Percentiles rank a stretch among this genome's conserved stretches.
Conservation (phyloP, 30 jellyfish, hydroid and myxozoan species). For the Cassiopea xamachana region DNA sequence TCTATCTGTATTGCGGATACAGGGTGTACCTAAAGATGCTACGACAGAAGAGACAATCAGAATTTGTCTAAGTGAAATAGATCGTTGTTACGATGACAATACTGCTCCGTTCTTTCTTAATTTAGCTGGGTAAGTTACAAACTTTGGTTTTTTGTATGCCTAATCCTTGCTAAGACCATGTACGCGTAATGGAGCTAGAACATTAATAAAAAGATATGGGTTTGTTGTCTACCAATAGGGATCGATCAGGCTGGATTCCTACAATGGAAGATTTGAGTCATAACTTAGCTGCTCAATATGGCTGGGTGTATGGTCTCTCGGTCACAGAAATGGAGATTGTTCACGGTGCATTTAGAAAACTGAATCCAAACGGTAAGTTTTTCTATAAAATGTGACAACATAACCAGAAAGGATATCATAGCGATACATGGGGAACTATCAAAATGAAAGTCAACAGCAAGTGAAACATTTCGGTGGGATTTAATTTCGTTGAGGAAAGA, state of each 20-base stretch:
- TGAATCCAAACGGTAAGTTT: conserved; percentile 91
- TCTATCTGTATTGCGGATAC: neutral
- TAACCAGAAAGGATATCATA: neutral
- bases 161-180: neutral
- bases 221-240: conserved; percentile 32
- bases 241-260: conserved; percentile 98
- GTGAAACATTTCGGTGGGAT: too few relatives aligned
- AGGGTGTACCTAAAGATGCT: conserved; percentile 99
- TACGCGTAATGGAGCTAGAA: neutral
- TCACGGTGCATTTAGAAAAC: conserved; percentile 94
- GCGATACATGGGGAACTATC: too few relatives aligned
- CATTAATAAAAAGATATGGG: too few relatives aligned
- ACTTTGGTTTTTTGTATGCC: neutral
- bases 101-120: conserved; percentile 95
- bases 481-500: too few relatives aligned
- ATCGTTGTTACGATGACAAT: conserved; percentile 94
- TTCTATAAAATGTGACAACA: neutral
- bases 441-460: too few relatives aligned
- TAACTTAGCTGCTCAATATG: conserved; percentile 96
- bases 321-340: conserved; percentile 99
- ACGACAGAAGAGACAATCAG: conserved; percentile 96
- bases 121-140: conserved; percentile 88
- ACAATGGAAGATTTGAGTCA: conserved; percentile 88
- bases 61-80: conserved; percentile 94
- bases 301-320: conserved; percentile 98